phyloP scores from a whole-genome alignment of 2,113 vertebrate genomes.

The Ahaetulla prasina region DNA sequence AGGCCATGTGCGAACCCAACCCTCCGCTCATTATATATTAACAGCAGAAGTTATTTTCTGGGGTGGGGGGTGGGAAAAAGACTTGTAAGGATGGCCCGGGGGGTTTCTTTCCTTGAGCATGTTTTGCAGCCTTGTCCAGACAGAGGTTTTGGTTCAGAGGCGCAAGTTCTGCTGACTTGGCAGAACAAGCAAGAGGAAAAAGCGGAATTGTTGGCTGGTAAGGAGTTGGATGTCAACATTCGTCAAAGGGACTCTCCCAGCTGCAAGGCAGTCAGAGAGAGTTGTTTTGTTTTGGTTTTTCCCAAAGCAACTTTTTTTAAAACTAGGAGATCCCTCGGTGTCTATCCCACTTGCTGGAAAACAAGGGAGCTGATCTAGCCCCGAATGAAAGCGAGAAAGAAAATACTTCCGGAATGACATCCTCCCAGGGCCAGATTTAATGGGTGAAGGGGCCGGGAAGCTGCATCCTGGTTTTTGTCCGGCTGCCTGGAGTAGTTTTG shows the following conservation, averaged over 20 bases:
- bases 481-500: neutral
- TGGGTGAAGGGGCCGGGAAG: neutral
- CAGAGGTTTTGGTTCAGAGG: neutral
- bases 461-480: neutral
- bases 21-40: neutral
- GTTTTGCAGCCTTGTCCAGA: neutral
- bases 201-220: neutral
- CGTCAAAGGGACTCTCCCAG: neutral
- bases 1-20: neutral
- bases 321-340: neutral
- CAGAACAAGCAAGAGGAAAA: neutral
- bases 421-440: neutral
- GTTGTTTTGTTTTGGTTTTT: neutral
- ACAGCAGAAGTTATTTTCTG: neutral
- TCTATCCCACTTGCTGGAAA: neutral
- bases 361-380: neutral
- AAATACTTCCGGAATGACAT: fast-evolving
- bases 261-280: neutral
- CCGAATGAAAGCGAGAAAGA: neutral
- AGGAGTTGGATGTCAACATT: neutral
- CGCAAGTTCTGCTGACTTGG: neutral
- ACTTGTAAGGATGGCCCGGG: neutral
- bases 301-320: neutral
- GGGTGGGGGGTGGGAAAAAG: neutral
- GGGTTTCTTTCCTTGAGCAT: neutral